Percentiles rank a stretch among this genome's conserved stretches.
phyloP scores from a whole-genome alignment of 1,140 invertebrate species.

The Drosophila prosaltans region DNA sequence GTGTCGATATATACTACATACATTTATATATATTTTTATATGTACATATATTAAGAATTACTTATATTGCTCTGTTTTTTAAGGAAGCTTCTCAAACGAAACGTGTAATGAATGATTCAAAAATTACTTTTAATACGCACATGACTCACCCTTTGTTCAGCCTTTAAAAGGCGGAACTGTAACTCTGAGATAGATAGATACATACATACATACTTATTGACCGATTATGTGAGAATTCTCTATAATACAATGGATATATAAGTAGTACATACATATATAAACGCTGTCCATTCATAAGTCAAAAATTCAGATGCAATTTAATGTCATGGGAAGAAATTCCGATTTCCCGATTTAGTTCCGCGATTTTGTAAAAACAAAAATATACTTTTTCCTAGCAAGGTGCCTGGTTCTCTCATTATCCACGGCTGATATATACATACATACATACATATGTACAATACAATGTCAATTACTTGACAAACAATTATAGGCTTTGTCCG shows the following conservation, averaged over 20 bases:
- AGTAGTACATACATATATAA: background rate
- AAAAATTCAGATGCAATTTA: slow-evolving; percentile 21
- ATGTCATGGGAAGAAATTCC: slow-evolving; percentile 30
- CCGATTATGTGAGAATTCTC: slow-evolving; percentile 31
- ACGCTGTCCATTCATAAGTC: slow-evolving; percentile 44
- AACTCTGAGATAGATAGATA: slow-evolving; percentile 28
- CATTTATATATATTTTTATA: background rate
- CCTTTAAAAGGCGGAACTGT: slow-evolving; percentile 57
- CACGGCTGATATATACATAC: background rate
- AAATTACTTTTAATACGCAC: slow-evolving; percentile 33
- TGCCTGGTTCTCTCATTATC: slow-evolving; percentile 2
- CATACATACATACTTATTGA: background rate
- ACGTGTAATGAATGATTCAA: slow-evolving; percentile 50
- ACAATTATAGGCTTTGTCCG: slow-evolving; percentile 30
- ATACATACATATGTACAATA: background rate
- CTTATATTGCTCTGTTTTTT: slow-evolving; percentile 20
- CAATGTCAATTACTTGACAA: slow-evolving; percentile 36
- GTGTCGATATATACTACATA: background rate
- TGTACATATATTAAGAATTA: slow-evolving; percentile 2
- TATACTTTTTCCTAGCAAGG: too few species aligned
- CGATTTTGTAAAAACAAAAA: background rate
- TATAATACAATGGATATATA: slow-evolving; percentile 25
- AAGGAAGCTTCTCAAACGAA: slow-evolving; percentile 45
- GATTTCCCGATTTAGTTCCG: background rate
- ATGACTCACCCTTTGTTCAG: slow-evolving; percentile 35